Conservation (phyloP, 2,888 invertebrate genomes). For the Tetragonula carbonaria region DNA sequence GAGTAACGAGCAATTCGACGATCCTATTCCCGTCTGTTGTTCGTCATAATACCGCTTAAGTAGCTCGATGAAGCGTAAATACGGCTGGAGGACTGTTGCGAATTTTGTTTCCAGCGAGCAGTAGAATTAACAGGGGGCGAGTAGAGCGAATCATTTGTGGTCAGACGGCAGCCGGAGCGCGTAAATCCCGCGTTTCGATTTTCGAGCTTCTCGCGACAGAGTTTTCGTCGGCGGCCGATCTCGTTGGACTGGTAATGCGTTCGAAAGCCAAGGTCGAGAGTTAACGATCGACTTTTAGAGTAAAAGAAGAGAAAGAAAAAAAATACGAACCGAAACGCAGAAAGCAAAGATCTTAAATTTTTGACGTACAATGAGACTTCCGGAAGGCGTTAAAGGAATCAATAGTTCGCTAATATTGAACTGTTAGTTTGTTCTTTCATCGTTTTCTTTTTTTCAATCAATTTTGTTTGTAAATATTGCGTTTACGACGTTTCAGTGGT, state of each 20-base stretch:
- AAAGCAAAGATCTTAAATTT: too few species aligned
- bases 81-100: conserved; percentile 30
- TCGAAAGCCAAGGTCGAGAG: too few species aligned
- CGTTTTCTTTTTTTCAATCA: too few species aligned
- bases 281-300: conserved; percentile 10
- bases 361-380: too few species aligned
- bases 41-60: conserved; percentile 36
- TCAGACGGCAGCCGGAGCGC: conserved; percentile 27
- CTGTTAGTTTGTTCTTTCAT: too few species aligned
- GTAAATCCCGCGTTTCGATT: conserved; percentile 32
- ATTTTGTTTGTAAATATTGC: too few species aligned
- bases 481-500: too few species aligned
- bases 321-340: too few species aligned
- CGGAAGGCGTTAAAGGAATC: too few species aligned
- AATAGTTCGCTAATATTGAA: too few species aligned
- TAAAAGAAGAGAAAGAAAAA: background rate
- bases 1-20: conserved; percentile 5
- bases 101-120: conserved; percentile 34
- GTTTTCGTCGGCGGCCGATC: conserved; percentile 32
- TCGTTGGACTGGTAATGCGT: background rate
- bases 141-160: conserved; percentile 48
- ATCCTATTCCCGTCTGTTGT: conserved; percentile 28
- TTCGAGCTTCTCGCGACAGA: conserved; percentile 20
- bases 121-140: conserved; percentile 17
- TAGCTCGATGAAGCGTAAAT: conserved; percentile 43